These are phyloP conservation scores for Thera britannica DNA, from an alignment of 2,888 invertebrate genomes.

Conservation along the genomic window DNA sequence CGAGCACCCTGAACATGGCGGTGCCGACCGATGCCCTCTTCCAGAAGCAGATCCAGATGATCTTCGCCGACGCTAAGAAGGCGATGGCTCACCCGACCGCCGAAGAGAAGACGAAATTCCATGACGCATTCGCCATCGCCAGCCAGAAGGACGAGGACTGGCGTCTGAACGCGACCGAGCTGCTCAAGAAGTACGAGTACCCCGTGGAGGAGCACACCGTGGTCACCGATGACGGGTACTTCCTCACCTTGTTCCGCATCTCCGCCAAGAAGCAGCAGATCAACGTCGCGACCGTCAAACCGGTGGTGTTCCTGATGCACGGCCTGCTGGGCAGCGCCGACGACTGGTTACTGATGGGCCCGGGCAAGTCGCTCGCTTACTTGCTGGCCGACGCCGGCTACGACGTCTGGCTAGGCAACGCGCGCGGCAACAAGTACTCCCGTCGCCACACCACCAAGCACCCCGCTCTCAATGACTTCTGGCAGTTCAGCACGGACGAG, in stretches of 20 bases:
- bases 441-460: slow-evolving; percentile 68
- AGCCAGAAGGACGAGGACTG: slow-evolving; percentile 52
- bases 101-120: slow-evolving; percentile 62
- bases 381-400: slow-evolving; percentile 69
- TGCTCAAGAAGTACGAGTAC: slow-evolving; percentile 68
- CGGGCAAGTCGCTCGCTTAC: slow-evolving; percentile 78
- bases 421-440: slow-evolving; percentile 74
- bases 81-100: slow-evolving; percentile 61
- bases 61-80: slow-evolving; percentile 65
- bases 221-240: slow-evolving; percentile 75
- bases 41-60: slow-evolving; percentile 60
- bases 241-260: slow-evolving; percentile 73
- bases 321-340: slow-evolving; percentile 88
- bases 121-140: slow-evolving; percentile 53
- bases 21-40: slow-evolving; percentile 40
- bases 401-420: slow-evolving; percentile 79
- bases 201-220: slow-evolving; percentile 68
- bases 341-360: slow-evolving; percentile 88
- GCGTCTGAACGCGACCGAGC: slow-evolving; percentile 61
- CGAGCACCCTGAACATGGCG: slow-evolving; percentile 54
- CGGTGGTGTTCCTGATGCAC: slow-evolving; percentile 84
- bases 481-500: slow-evolving; percentile 77
- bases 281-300: slow-evolving; percentile 55
- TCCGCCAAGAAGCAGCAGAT: slow-evolving; percentile 55
- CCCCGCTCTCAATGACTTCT: slow-evolving; percentile 68